Evolutionary conservation across 2,113 vertebrate species (phyloP), one percentile per base, ranked within the genome.

Genomic region (Corythaixoides concolor): DNA sequence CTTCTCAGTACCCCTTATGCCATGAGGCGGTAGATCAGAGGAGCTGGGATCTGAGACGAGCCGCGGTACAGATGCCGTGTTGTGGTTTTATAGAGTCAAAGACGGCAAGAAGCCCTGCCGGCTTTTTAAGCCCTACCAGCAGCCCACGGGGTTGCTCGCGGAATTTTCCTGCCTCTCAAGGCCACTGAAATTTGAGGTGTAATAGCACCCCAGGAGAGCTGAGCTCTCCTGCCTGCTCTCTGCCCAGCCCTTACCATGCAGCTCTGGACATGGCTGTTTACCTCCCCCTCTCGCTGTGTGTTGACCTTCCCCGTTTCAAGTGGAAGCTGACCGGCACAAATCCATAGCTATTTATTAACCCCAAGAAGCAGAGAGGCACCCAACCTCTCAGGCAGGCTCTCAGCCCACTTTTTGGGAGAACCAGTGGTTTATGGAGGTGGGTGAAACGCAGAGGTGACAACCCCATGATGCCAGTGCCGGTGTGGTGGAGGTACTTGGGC

Each of bases 31-130:
- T 47, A 66, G 83, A 78, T 89, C 69, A 81, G 88, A 95, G 88
- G 72, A 85, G 58, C 67, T 70, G 82, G 45, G 88, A n/a, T 79
- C 68, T 60, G 64, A 90, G 76, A 70, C 2, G 4, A 80, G 79
- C 66, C 0, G 2, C 2, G 3, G 35, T 23, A 23, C 5, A 0
- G 43, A 35, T 79, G 52, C 37, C 32, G 33, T 1, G 1, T 35
- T 74, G 41, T 75, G 50, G 33, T 49, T 87, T 10, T 13, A 2
- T 5, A 55, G 78, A 87, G n/a, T 37, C 5, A 3, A 85, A 88
- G 67, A 45, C 14, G 27, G 39, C 56, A 73, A 90, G 75, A 45
- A 70, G 15, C 28, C 23, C 73, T 58, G 15, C 33, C 53, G 67
- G 53, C 41, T 59, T 94, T 91, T 77, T 50, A 89, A 93, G 62